Evolutionary conservation across 1,140 invertebrate genomes (phyloP), one percentile per base, ranked within the genome.

Genomic region (Calosoma granatense): DNA sequence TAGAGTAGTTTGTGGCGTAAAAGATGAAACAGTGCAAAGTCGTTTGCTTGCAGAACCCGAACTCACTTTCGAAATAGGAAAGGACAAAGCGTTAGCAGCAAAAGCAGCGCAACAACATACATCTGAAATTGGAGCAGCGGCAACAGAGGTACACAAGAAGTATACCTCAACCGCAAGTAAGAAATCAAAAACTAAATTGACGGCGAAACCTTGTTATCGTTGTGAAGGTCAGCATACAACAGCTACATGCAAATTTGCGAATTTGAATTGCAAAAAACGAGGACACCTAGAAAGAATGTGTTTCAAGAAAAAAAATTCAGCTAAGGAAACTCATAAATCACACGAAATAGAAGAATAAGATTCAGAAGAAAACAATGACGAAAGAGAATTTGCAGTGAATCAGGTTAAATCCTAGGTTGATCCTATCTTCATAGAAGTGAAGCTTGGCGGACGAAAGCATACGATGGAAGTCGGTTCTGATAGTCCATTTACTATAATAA

Each of bases 1-100:
- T 55, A 39, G 26, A 20, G 23, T 63, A 2, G 59, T 64, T 11
- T 57, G 63, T 15, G 57, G 62, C 1, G n/a, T 60, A 20, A n/a
- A n/a, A 9, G 59, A 60, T 22, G 52, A 59, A 30, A 22, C 56
- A 23, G 12, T 60, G 23, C 59, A 60, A 53, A 19, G 22, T 9
- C 43, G 56, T 51, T 22, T 57, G 15, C 36, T 57, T 6, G 21
- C 43, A 15, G 56, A 57, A 53, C 15, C 20, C 12, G 22, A 36
- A 6, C 53, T 59, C 17, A 36, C 26, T 9, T 36, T 36, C 26
- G 26, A 36, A n/a, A 36, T 36, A 6, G 26, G 6, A 9, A 36
- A 36, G n/a, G n/a, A 6, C 6, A 36, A 36, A 36, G 26, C 26
- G 26, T 9, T 36, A 36, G 26, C 26, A 36, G n/a, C 6, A 9